Percentiles rank a stretch among this genome's conserved stretches.
Conservation (phyloP, 2,888 invertebrate species). For the Protophormia terraenovae region DNA sequence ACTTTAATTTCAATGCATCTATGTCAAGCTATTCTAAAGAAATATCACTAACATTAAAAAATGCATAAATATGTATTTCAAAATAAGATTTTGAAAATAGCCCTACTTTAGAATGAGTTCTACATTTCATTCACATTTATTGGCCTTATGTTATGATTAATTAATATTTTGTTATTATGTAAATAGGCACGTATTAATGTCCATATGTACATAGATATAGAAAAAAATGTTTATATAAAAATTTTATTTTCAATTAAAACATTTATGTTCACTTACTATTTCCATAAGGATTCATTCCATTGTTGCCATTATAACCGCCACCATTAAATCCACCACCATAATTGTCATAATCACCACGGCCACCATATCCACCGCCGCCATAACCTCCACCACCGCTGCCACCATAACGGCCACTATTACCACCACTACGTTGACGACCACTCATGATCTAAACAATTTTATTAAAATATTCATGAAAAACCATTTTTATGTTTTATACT, state of each 20-base stretch:
- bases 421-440: slow-evolving; percentile 73
- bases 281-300: slow-evolving; percentile 72
- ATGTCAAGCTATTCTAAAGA: no score
- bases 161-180: no score
- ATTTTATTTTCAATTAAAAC: no score
- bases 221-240: background rate
- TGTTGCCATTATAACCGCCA: slow-evolving; percentile 71
- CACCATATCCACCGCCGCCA: slow-evolving; percentile 64
- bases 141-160: no score
- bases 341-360: slow-evolving; percentile 60
- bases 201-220: background rate
- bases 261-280: slow-evolving; percentile 73
- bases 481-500: background rate
- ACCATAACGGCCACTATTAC: slow-evolving; percentile 62
- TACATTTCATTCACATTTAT: no score
- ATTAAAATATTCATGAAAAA: background rate
- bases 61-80: no score
- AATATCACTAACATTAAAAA: no score
- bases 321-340: slow-evolving; percentile 66
- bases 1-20: no score
- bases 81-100: no score
- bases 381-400: slow-evolving; percentile 62
- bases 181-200: no score
- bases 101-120: no score
- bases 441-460: slow-evolving; percentile 75